A percentile compares a stretch with the other conserved stretches of the same genome.
These are phyloP conservation scores for Chrysochloris asiatica DNA, from an alignment of 2,113 vertebrate species.

Conservation along the genomic window DNA sequence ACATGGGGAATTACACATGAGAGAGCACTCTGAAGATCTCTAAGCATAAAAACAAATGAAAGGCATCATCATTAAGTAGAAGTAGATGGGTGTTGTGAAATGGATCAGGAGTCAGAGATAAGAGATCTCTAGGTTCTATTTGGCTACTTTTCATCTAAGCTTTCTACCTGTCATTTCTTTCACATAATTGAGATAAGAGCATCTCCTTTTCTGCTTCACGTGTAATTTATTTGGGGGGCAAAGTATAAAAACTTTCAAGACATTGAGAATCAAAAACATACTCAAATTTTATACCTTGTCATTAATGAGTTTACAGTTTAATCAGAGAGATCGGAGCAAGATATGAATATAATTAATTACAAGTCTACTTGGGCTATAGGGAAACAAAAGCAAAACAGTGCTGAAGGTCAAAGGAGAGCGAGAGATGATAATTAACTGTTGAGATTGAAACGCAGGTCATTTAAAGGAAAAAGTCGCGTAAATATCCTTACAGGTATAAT, in stretches of 20 bases:
- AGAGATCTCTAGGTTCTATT: not conserved
- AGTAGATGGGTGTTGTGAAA: not conserved
- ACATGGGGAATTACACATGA: accelerated
- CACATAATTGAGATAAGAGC: not conserved
- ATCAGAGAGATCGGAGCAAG: not conserved
- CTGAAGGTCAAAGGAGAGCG: not conserved
- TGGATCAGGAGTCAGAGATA: not conserved
- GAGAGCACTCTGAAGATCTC: not conserved
- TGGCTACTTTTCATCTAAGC: too few species aligned
- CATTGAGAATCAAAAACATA: not conserved
- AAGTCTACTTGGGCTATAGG: too few species aligned
- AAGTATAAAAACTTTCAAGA: not conserved
- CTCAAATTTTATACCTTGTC: not conserved
- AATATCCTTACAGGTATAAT: not conserved
- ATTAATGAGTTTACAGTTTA: not conserved
- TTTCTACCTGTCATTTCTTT: not conserved
- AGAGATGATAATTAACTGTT: too few species aligned
- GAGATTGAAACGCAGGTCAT: not conserved
- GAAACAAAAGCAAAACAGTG: not conserved
- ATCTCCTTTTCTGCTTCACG: not conserved
- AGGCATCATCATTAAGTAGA: not conserved
- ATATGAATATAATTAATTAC: not conserved
- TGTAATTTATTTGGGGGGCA: not conserved
- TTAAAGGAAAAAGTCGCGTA: not conserved
- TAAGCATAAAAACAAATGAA: not conserved